Conservation (phyloP, 2,888 invertebrate genomes). For the Crepidodera aurea region DNA sequence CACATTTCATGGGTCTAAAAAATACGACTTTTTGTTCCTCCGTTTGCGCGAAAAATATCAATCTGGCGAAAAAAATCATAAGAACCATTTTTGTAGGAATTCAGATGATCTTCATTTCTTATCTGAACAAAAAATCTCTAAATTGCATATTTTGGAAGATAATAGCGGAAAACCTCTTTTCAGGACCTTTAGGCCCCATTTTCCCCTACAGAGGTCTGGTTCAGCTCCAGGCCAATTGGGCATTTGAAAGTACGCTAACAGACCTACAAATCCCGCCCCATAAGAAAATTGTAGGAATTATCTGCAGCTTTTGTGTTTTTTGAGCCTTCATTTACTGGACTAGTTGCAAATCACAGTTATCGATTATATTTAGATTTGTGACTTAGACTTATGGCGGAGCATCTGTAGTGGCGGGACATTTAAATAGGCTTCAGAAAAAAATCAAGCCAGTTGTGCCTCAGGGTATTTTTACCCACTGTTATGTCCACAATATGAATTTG, state of each 20-base stretch:
- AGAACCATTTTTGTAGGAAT: background rate
- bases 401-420: slow-evolving; percentile 45
- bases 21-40: no score
- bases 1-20: no score
- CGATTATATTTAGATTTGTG: slow-evolving; percentile 50
- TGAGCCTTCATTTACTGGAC: background rate
- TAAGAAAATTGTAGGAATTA: background rate
- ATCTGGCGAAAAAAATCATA: background rate
- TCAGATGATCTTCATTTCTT: background rate
- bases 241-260: background rate
- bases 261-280: background rate
- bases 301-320: background rate
- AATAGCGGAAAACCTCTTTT: background rate
- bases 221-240: background rate
- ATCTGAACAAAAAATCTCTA: background rate
- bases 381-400: slow-evolving; percentile 51
- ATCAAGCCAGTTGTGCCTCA: slow-evolving; percentile 47
- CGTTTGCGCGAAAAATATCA: background rate
- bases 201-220: background rate
- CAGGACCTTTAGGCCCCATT: background rate
- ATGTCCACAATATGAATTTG: no score
- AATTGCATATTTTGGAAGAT: background rate
- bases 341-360: slow-evolving; percentile 41
- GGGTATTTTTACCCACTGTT: slow-evolving; percentile 46
- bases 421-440: no score